Base-by-base conservation (phyloP, 2,113 vertebrate genomes). In the Plectropomus leopardus region DNA sequence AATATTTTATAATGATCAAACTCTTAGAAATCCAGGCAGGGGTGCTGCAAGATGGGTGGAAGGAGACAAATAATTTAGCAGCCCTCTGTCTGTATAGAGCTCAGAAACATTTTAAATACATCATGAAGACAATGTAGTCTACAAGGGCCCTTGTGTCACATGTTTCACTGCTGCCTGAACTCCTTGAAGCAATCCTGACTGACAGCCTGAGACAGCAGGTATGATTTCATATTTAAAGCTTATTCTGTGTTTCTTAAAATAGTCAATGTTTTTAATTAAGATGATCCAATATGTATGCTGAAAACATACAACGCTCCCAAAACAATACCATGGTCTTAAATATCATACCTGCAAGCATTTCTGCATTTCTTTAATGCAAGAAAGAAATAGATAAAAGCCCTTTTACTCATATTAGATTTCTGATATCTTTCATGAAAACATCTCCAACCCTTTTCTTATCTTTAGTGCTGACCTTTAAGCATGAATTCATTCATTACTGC, bases 1-100 rank as follows among this genome's bases (percentile, higher is more conserved):
- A 91, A 89, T 72, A 81, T 85, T 81, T 91, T 83, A 82, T 91
- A 89, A 92, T 86, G 80, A 89, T 77, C 81, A 79, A 80, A 88
- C 45, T 73, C 44, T 0, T 42, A 70, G 47, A 76, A 84, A 61
- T 80, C 36, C 61, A 79, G 67, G 34, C 42, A 69, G 59, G 54
- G 63, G 32, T 24, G 77, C 76, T 70, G 66, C 47, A 58, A 81
- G 61, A 85, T 78, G 86, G 64, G 65, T 24, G 44, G 51, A 73
- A 55, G 58, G 67, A 77, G 77, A 82, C 71, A 75, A 80, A 89
- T 88, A 55, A 89, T 89, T 86, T 59, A 80, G 65, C 58, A 86
- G 80, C 76, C 45, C 47, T 78, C 64, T 55, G 65, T 75, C 86
- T 73, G 30, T 65, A 53, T 11, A 4, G 68, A 76, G 72, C 50